Evolutionary conservation across 1,140 invertebrate genomes (phyloP), one percentile per base, ranked within the genome.

Genomic region (Daktulosphaira vitifoliae): DNA sequence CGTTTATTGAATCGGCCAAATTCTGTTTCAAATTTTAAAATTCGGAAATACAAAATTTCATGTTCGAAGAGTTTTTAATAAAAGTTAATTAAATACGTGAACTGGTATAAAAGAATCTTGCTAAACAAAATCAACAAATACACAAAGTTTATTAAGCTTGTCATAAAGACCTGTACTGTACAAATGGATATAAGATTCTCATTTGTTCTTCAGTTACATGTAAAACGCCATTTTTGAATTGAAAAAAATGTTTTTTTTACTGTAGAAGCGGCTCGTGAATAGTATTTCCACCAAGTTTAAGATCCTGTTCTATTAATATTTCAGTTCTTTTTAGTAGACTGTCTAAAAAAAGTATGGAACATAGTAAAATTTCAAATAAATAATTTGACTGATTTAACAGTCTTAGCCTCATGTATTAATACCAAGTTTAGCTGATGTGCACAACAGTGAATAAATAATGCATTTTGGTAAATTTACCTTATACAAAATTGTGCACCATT

Each of bases 301-400:
- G 52, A 3, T 33, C 33, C 5, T 25, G 33, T 65, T 65, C 49
- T 13, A 20, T 39, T 42, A 65, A 8, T 11, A 52, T 16, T 18
- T 65, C 50, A 23, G n/a, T 65, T 11, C 37, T 65, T n/a, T 44
- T 65, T 68, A 18, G 26, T 37, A 16, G 68, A 69, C 16, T 46
- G 49, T 6, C 66, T 68, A 69, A 70, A 69, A 50, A 70, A 70
- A 16, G 64, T 44, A 50, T 69, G 59, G 15, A 70, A 53, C 22
- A 67, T 64, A 2, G 26, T 48, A 29, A 42, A 13, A 42, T 46
- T 46, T 20, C 37, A 56, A 26, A 68, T 67, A 44, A 66, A 68
- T 4, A 69, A 26, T 52, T 65, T 68, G 18, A 69, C 69, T 33
- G 66, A 26, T n/a, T 53, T 50, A 18, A 68, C 69, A 39, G 49